These are phyloP conservation scores for Strigamia maritima DNA, from an alignment of 2,888 invertebrate species.

Conservation along the genomic window DNA sequence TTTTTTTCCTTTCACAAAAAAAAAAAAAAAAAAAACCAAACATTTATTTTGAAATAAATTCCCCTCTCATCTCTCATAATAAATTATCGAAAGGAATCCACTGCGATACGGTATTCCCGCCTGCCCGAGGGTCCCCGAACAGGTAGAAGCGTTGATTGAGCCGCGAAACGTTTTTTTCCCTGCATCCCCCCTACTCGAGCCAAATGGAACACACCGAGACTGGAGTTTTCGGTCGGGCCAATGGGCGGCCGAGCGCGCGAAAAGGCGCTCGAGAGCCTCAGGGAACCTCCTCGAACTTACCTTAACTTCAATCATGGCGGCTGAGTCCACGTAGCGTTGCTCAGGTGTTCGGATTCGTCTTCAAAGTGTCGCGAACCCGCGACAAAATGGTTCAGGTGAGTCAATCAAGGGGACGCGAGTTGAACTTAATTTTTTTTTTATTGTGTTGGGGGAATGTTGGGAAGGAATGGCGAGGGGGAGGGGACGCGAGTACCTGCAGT, in stretches of 20 bases:
- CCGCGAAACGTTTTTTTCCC: not conserved
- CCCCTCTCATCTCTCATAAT: not conserved
- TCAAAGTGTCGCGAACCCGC: not conserved
- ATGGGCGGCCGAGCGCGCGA: not conserved
- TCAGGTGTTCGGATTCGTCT: not conserved
- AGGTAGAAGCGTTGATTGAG: not conserved
- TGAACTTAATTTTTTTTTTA: not conserved
- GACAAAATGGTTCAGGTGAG: conserved; percentile 19
- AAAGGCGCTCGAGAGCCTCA: not conserved
- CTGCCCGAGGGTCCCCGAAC: not conserved
- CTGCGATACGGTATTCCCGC: not conserved
- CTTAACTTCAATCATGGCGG: conserved; percentile 3
- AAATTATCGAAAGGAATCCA: not conserved
- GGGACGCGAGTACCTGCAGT: no score
- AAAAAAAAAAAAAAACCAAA: no score
- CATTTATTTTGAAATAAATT: no score
- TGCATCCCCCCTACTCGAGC: not conserved
- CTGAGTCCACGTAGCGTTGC: not conserved
- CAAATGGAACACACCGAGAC: not conserved
- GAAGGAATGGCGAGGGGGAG: not conserved
- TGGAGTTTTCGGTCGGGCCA: not conserved
- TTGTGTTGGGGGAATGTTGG: not conserved
- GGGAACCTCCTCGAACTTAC: not conserved
- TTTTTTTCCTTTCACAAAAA: no score
- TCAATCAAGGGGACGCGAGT: not conserved